These are phyloP conservation scores for Mimumesa dahlbomi DNA, from an alignment of 2,888 invertebrate species.

Conservation along the genomic window DNA sequence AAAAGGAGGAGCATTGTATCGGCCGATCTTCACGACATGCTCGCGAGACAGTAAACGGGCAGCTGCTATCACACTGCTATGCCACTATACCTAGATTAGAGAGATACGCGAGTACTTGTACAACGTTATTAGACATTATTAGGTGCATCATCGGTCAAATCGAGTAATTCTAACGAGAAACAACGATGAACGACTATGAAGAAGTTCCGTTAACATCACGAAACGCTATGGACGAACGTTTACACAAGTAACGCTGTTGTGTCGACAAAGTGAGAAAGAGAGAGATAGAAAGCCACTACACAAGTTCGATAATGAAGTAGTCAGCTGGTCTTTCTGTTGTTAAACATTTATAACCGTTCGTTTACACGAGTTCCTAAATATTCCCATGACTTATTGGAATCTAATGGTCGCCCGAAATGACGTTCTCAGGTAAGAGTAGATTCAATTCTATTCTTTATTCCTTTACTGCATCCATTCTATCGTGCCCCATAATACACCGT, in stretches of 20 bases:
- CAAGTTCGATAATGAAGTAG: constrained; percentile 1
- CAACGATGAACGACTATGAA: too few species aligned
- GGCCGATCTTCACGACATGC: background rate
- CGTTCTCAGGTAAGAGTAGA: constrained; percentile 31
- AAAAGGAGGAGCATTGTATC: constrained; percentile 13
- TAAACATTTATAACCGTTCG: constrained; percentile 4
- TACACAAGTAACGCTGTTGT: background rate
- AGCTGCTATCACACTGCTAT: constrained; percentile 12
- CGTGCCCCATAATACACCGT: constrained; percentile 31
- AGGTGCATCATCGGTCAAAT: too few species aligned
- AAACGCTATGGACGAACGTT: background rate
- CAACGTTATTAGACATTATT: too few species aligned
- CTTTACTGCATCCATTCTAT: too few species aligned
- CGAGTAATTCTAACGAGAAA: too few species aligned
- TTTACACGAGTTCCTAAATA: background rate
- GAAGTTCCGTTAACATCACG: too few species aligned
- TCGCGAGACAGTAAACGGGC: constrained; percentile 6
- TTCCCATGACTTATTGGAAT: background rate
- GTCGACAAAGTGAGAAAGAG: constrained; percentile 10
- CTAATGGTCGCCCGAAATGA: constrained; percentile 21
- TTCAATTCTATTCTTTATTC: constrained; percentile 2
- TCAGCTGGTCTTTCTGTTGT: background rate
- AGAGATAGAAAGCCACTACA: too few species aligned
- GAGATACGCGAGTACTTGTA: too few species aligned
- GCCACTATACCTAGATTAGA: background rate